Conservation (phyloP, 2,113 vertebrate genomes). For the Cottus gobio region DNA sequence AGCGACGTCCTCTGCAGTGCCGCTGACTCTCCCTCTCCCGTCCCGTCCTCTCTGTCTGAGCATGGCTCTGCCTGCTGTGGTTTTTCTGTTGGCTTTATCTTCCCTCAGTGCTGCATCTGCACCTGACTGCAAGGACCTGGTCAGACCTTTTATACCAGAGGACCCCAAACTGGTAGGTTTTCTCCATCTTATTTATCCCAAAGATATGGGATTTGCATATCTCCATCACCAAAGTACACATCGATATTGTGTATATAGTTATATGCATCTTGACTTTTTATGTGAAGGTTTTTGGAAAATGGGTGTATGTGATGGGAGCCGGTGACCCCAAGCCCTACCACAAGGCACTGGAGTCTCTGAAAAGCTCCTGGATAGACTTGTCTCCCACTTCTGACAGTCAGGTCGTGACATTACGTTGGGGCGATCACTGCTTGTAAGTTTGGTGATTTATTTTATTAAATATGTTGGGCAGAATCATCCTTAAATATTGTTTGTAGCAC, state of each 20-base stretch:
- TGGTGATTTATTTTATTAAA: neutral
- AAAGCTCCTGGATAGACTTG: conserved; percentile 79
- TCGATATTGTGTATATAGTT: neutral
- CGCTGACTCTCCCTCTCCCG: conserved; percentile 4
- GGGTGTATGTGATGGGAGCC: conserved; percentile 79
- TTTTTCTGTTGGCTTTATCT: conserved; percentile 52
- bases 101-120: conserved; percentile 56
- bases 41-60: conserved; percentile 11
- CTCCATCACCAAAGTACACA: neutral
- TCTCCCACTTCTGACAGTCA: conserved; percentile 56
- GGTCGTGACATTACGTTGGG: conserved; percentile 69
- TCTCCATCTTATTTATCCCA: conserved; percentile 1
- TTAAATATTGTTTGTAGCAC: neutral
- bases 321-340: conserved; percentile 74
- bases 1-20: conserved; percentile 26
- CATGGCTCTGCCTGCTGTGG: conserved; percentile 61
- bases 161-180: conserved; percentile 64
- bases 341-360: conserved; percentile 71
- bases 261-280: neutral
- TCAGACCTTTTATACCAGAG: conserved; percentile 69
- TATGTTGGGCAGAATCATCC: neutral
- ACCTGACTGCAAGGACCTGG: conserved; percentile 71
- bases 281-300: conserved; percentile 75
- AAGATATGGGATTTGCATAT: neutral
- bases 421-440: conserved; percentile 76